Base-by-base conservation (phyloP, 2,113 vertebrate species). In the Drymodes brunneopygia region DNA sequence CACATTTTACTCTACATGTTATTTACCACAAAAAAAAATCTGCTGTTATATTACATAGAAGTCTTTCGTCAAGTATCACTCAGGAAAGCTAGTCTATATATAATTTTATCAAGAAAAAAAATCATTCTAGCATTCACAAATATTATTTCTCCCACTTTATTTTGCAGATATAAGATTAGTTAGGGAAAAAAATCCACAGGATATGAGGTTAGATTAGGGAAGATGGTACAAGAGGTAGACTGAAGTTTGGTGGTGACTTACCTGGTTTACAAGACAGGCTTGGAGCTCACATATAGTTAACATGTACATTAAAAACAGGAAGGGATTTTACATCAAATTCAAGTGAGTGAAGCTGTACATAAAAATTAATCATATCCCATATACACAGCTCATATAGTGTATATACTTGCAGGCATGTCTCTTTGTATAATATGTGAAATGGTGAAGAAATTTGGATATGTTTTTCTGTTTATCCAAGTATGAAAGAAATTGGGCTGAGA, bases 91-190 rank as follows among this genome's bases (percentile, higher is more conserved):
- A 35, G 1, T 17, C 7, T 25, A 22, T 19, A 17, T 22, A 47
- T 36, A 44, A 1, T 47, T 50, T 29, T 60, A 51, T 22, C 2
- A 23, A 4, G 22, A 86, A 69, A 65, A 73, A 6, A 35, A 21
- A 17, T 42, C 0, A 3, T 51, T 73, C 35, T 36, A 42, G 1
- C 4, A 51, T 53, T 89, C 40, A 29, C 2, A 16, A 33, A 25
- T 36, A 31, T 36, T 58, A 33, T 47, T 81, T 85, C 50, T 16
- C 14, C 5, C 54, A 25, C 10, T 75, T 82, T 44, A 33, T 50
- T 69, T 83, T 87, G 4, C 9, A 65, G 9, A 44, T 20, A 14
- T 3, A 58, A 35, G 15, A 25, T 40, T 29, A 90, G 11, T n/a
- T n/a, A n/a, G n/a, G n/a, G n/a, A 38, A 72, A 48, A 77, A 15